A percentile compares a stretch with the other conserved stretches of the same genome.
Evolutionary conservation across 2,888 invertebrate genomes (phyloP).

Genomic region (Galeruca laticollis): DNA sequence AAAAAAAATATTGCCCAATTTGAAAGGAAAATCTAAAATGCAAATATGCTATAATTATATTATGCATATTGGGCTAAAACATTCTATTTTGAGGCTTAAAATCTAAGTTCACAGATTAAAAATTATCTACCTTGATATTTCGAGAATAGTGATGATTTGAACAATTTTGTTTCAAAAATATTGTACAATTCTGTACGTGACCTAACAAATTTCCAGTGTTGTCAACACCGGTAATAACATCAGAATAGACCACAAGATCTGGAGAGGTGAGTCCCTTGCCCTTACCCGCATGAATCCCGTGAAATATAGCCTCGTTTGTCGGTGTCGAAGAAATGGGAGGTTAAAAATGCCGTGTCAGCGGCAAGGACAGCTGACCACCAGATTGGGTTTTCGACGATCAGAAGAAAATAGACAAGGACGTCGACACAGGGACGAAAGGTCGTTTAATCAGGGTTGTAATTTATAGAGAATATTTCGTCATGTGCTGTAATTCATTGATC

Average conservation of each 20-base stretch:
- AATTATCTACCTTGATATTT: no score
- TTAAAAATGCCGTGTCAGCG: conserved; percentile 59
- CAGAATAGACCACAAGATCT: conserved; percentile 15
- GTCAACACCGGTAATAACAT: conserved; percentile 29
- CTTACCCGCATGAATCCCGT: conserved; percentile 43
- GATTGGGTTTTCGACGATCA: conserved; percentile 34
- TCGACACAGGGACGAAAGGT: background rate
- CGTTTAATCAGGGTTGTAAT: background rate
- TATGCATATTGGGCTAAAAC: no score
- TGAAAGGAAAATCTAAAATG: no score
- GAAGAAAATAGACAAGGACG: conserved; percentile 4
- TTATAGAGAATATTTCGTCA: background rate
- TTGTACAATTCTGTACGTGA: background rate
- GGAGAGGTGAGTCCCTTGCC: conserved; percentile 25
- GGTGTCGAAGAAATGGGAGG: conserved; percentile 48
- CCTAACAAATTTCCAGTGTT: conserved; percentile 14
- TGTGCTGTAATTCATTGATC: no score
- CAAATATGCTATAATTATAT: no score
- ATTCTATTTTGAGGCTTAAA: no score
- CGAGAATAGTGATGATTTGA: no score
- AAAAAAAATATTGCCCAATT: no score
- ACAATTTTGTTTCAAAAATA: background rate
- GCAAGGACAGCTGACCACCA: conserved; percentile 51
- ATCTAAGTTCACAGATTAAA: no score
- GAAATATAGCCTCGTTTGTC: conserved; percentile 60